Percentiles rank a stretch among this genome's conserved stretches.
phyloP scores from a whole-genome alignment of 2,797 vertebrate genomes.

The Emydoidea blandingii region DNA sequence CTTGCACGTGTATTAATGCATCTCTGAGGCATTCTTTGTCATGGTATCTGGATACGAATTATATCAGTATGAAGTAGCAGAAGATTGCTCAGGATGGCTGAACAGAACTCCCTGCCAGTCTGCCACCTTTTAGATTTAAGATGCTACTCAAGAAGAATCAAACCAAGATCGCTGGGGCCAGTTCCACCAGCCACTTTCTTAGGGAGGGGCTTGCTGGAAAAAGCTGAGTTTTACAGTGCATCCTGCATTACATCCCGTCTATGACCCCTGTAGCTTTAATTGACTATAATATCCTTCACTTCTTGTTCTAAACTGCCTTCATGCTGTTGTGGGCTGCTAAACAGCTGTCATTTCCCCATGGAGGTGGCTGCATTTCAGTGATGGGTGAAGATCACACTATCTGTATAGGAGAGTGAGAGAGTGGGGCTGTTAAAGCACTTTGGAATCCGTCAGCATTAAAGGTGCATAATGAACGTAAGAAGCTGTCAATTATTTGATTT shows the following conservation, averaged over 20 bases:
- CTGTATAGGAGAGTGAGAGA: too few relatives aligned
- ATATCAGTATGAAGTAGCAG: neutral
- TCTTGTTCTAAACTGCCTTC: neutral
- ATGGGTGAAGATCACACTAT: neutral
- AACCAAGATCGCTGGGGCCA: neutral
- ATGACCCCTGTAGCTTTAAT: neutral
- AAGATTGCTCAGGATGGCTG: neutral
- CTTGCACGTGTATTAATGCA: neutral
- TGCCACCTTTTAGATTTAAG: neutral
- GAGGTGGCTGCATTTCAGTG: neutral
- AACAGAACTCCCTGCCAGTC: neutral
- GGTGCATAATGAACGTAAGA: neutral
- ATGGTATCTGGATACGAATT: neutral
- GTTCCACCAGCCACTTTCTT: neutral
- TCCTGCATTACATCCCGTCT: neutral
- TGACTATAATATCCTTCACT: neutral
- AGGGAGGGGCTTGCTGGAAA: neutral
- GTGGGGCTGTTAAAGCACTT: neutral
- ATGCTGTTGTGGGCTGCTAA: neutral
- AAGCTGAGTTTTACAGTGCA: neutral
- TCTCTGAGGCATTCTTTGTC: neutral
- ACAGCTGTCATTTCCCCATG: neutral
- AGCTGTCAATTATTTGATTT: neutral
- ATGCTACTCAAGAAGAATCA: neutral
- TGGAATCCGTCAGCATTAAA: neutral